Base-by-base conservation (phyloP, 1,140 invertebrate species). In the Solen grandis region DNA sequence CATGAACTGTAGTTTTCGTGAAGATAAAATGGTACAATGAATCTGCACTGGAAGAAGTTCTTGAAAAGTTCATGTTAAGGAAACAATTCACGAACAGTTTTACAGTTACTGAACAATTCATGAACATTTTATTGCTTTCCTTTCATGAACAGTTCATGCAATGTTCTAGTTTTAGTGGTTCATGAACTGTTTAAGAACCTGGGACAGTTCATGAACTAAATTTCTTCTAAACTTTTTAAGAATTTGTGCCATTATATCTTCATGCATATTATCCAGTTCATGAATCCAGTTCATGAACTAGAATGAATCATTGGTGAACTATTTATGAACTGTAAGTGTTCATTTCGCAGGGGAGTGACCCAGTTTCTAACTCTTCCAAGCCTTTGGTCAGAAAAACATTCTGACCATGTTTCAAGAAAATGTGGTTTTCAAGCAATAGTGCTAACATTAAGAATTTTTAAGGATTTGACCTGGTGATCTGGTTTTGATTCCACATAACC, bases 211-310 rank as follows among this genome's bases (percentile, higher is more conserved):
- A 36, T 8, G 33, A 65, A 65, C 33, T 65, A 65, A 65, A 22
- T 65, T 3, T 65, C 62, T n/a, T 65, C 33, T 65, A 35, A 65
- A 65, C 62, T 65, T 35, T 65, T 65, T 31, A 65, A 65, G 62
- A 65, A 22, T 65, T 65, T 35, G 62, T 65, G 62, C 62, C 62
- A 65, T 65, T 65, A 36, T 65, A 36, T 65, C 31, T 65, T 65
- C 62, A 65, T 65, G 62, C n/a, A 65, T 4, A 65, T 65, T 36
- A 35, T 36, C 33, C 62, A 36, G n/a, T 65, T 65, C 62, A 65
- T 65, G 62, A 65, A 65, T 65, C 31, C 4, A 65, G 62, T 35
- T 65, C 62, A 65, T 65, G 62, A 65, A 65, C 62, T 65, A 38
- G 33, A 65, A 36, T 65, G 62, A 65, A 65, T 65, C 4, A 5